Evolutionary conservation across 2,113 vertebrate species (phyloP).

Genomic region (Ariopsis seemanni): DNA sequence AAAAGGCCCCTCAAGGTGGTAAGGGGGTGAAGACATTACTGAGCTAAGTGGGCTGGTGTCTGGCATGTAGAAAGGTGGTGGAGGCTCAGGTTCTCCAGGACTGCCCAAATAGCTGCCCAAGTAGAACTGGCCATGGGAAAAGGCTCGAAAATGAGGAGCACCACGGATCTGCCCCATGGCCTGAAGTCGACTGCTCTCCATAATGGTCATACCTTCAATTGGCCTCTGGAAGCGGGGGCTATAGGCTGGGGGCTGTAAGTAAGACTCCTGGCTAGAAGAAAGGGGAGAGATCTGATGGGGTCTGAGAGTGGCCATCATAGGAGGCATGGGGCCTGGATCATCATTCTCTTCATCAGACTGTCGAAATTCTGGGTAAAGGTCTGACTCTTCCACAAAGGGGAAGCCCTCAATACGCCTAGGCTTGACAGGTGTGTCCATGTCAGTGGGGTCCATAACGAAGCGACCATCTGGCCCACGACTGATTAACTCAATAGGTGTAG

Average conservation of each 20-base stretch:
- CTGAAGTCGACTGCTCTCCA: conserved; percentile 86
- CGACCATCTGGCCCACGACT: conserved; percentile 95
- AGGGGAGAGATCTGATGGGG: conserved; percentile 90
- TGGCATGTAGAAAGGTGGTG: conserved; percentile 94
- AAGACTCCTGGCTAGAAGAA: conserved; percentile 96
- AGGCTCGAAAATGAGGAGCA: conserved; percentile 84
- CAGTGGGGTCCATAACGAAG: conserved; percentile 87
- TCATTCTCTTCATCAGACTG: conserved; percentile 98
- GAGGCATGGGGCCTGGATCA: conserved; percentile 83
- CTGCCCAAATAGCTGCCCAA: conserved; percentile 86
- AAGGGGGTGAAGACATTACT: conserved; percentile 94
- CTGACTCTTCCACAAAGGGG: conserved; percentile 96
- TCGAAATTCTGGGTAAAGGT: conserved; percentile 96
- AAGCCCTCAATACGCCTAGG: conserved; percentile 92
- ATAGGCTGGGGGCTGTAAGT: conserved; percentile 96
- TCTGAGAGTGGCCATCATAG: conserved; percentile 87
- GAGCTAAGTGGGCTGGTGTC: conserved; percentile 96
- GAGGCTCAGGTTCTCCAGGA: conserved; percentile 88
- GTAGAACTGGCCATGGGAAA: conserved; percentile 85
- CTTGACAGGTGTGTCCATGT: conserved; percentile 83
- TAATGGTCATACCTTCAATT: conserved; percentile 85
- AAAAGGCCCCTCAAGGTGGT: conserved; percentile 89
- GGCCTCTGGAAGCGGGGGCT: conserved; percentile 93
- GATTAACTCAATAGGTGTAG: conserved; percentile 94
- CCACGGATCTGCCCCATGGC: conserved; percentile 86